Conservation (phyloP, 2,113 vertebrate genomes). For the Lepisosteus oculatus region DNA sequence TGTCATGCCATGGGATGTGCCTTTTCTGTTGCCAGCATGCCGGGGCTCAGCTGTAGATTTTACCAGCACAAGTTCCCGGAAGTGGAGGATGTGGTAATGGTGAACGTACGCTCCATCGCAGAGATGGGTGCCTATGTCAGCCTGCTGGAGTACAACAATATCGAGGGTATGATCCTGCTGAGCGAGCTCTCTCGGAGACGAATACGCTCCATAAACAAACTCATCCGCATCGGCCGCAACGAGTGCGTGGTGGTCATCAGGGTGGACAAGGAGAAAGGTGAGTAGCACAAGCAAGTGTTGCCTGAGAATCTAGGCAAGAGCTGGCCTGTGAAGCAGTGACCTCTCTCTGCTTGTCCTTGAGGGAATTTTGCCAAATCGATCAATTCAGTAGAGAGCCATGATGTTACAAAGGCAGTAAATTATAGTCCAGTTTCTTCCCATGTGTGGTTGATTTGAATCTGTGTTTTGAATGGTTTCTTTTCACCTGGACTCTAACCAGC, state of each 20-base stretch:
- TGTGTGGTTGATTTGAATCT: neutral
- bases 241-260: slow-evolving; percentile 96
- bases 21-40: slow-evolving; percentile 73
- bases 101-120: slow-evolving; percentile 94
- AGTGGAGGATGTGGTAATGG: slow-evolving; percentile 98
- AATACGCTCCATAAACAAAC: slow-evolving; percentile 97
- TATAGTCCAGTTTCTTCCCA: neutral
- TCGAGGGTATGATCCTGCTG: slow-evolving; percentile 97
- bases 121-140: slow-evolving; percentile 98
- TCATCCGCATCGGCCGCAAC: slow-evolving; percentile 95
- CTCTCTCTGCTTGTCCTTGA: too few relatives aligned
- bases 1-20: too few relatives aligned
- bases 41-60: slow-evolving; percentile 92
- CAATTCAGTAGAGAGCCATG: neutral
- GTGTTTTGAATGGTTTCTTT: neutral
- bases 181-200: slow-evolving; percentile 92
- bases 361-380: too few relatives aligned
- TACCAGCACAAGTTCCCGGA: slow-evolving; percentile 98
- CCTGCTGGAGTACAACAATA: slow-evolving; percentile 96
- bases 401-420: neutral
- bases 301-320: too few relatives aligned
- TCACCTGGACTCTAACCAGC: too few relatives aligned
- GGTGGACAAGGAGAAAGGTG: slow-evolving; percentile 98
- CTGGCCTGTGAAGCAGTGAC: too few relatives aligned
- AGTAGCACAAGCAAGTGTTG: slow-evolving; percentile 5